phyloP scores from a whole-genome alignment of 92 coral and sea anemone species.

The Diadumene lineata region DNA sequence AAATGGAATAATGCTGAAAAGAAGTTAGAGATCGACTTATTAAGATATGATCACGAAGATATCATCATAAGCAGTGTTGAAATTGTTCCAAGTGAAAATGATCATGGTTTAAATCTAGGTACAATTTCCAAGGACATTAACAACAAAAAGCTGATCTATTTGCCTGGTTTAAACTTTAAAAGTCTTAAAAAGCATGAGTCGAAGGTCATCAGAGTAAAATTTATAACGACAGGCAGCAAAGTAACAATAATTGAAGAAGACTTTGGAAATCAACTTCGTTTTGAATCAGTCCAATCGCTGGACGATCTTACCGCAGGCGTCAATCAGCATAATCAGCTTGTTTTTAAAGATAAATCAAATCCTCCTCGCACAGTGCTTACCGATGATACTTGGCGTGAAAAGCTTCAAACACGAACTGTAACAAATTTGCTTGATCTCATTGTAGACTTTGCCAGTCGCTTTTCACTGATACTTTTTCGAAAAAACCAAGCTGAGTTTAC shows the following conservation, averaged over 20 bases:
- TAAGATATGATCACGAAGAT: conserved; percentile 16
- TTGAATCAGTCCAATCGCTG: conserved; percentile 13
- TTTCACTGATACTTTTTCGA: no score
- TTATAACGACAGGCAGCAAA: conserved; percentile 27
- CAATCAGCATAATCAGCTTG: conserved; percentile 17
- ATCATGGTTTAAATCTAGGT: not conserved
- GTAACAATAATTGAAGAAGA: conserved; percentile 19
- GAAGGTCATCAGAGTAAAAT: conserved; percentile 5
- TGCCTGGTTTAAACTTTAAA: conserved; percentile 18
- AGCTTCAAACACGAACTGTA: not conserved
- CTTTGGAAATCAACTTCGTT: conserved; percentile 20
- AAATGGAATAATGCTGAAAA: conserved; percentile 9
- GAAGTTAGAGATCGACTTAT: no score
- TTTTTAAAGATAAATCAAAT: conserved; percentile 28
- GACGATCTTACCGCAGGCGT: conserved; percentile 1
- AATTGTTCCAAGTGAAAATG: not conserved
- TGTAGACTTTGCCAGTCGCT: not conserved
- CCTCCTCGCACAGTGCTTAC: not conserved
- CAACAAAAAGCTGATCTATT: conserved; percentile 12
- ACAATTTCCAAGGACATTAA: not conserved
- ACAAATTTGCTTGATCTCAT: not conserved
- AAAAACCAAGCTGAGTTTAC: conserved; percentile 7
- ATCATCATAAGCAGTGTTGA: conserved; percentile 20
- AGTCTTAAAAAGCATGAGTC: not conserved
- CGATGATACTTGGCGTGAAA: not conserved